Base-by-base conservation (phyloP, 2,888 invertebrate species). In the Papilio gigon region DNA sequence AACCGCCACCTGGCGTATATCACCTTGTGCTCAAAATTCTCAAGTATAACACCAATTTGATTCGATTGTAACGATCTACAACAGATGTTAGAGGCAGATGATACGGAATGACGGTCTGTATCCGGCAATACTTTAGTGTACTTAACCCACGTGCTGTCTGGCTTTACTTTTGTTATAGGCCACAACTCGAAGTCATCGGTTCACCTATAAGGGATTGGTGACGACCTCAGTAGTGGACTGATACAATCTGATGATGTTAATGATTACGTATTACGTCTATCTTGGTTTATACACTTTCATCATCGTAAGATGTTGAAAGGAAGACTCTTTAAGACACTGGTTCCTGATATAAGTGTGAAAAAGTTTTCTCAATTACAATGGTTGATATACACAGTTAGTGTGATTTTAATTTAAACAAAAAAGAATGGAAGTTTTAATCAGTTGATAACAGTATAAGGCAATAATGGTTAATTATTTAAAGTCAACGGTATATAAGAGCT, bases 1-100 rank as follows among this genome's bases (percentile, higher is more conserved):
- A 77, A 72, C 70, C 72, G 74, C 76, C 87, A 87, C 84, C 88
- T 87, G 88, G 86, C 83, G 74, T 72, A 76, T 72, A 74, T 71
- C 71, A 64, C 58, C 67, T 70, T 65, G 27, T 56, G 40, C 11
- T 44, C 27, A 25, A 64, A n/a, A 40, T 65, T n/a, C 56, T 60
- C 9, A 40, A 60, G 40, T 40, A 40, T 30, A 56, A 30, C n/a
- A 22, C 59, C 22, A 35, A 68, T 59, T 65, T 27, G 63, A 62
- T 30, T 62, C 30, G n/a, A 65, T 30, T 14, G 35, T 22, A 44
- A n/a, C 35, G 30, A 59, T 20, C 42, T 33, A 11, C 0, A 35
- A 58, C 33, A 65, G 58, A 59, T 44, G 58, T 47, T 59, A 22
- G 4, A 47, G 22, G 8, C 22, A 22, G 25, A 40, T 25, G 40